Evolutionary conservation across 2,888 invertebrate genomes (phyloP).

Genomic region (Cataglyphis livida): DNA sequence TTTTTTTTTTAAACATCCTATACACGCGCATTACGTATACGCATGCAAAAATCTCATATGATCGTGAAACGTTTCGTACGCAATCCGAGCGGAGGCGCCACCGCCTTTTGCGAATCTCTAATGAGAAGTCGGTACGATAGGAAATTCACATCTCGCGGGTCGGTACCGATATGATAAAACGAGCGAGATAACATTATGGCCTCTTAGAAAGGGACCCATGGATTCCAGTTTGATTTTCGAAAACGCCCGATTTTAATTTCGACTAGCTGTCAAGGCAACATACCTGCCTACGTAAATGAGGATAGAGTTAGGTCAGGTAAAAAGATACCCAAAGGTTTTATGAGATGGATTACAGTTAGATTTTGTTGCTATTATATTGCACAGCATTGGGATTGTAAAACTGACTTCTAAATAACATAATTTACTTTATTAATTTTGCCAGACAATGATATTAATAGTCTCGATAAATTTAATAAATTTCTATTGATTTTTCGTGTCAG

Average conservation of each 20-base stretch:
- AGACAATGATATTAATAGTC: neutral
- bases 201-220: slow-evolving; percentile 20
- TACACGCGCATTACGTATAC: neutral
- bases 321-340: neutral
- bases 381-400: neutral
- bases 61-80: slow-evolving; percentile 53
- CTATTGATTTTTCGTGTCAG: neutral
- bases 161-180: slow-evolving; percentile 67
- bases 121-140: slow-evolving; percentile 80
- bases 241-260: neutral
- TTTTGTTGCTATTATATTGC: neutral
- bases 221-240: neutral
- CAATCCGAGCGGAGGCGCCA: slow-evolving; percentile 81
- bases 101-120: slow-evolving; percentile 79
- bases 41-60: neutral
- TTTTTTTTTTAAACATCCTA: slow-evolving; percentile 32
- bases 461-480: neutral
- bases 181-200: slow-evolving; percentile 63
- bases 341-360: neutral
- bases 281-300: neutral
- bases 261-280: neutral
- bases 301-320: neutral
- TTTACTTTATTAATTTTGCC: neutral
- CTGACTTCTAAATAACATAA: neutral
- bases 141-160: slow-evolving; percentile 72